A percentile compares a stretch with the other conserved stretches of the same genome.
phyloP scores from a whole-genome alignment of 2,888 invertebrate genomes.

The Helobdella robusta region DNA sequence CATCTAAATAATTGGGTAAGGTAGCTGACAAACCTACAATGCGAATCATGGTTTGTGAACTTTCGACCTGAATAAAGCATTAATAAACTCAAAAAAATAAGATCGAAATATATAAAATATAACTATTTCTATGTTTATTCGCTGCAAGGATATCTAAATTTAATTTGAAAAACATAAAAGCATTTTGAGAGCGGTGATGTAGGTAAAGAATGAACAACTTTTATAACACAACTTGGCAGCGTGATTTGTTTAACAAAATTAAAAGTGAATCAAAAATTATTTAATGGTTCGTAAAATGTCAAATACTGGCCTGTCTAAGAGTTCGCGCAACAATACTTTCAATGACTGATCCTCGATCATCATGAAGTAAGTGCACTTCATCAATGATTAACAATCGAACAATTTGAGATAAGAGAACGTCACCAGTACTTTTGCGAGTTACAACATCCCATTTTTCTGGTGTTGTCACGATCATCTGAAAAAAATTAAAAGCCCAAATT shows the following conservation, averaged over 20 bases:
- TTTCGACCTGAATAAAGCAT: conserved; percentile 47
- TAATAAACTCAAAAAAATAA: not conserved
- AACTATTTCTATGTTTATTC: not conserved
- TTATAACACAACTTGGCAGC: not conserved
- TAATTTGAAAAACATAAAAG: not conserved
- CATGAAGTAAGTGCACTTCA: conserved; percentile 91
- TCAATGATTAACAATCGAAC: conserved; percentile 83
- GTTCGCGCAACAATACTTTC: conserved; percentile 94
- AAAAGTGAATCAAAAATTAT: not conserved
- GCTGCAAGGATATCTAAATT: not conserved
- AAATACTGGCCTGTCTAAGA: conserved; percentile 61
- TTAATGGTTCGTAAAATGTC: not conserved
- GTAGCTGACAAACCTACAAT: conserved; percentile 95
- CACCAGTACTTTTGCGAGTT: conserved; percentile 66
- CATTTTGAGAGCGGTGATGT: no score
- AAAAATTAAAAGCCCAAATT: no score
- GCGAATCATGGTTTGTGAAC: conserved; percentile 69
- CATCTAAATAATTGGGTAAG: conserved; percentile 91
- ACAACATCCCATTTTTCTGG: conserved; percentile 99
- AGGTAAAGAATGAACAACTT: no score
- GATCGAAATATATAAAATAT: not conserved
- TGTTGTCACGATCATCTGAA: conserved; percentile 82
- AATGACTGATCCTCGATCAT: conserved; percentile 91
- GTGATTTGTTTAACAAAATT: not conserved
- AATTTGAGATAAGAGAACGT: conserved; percentile 63